These are phyloP conservation scores for Cardiocondyla obscurior DNA, from an alignment of 1,140 invertebrate species.

Conservation along the genomic window DNA sequence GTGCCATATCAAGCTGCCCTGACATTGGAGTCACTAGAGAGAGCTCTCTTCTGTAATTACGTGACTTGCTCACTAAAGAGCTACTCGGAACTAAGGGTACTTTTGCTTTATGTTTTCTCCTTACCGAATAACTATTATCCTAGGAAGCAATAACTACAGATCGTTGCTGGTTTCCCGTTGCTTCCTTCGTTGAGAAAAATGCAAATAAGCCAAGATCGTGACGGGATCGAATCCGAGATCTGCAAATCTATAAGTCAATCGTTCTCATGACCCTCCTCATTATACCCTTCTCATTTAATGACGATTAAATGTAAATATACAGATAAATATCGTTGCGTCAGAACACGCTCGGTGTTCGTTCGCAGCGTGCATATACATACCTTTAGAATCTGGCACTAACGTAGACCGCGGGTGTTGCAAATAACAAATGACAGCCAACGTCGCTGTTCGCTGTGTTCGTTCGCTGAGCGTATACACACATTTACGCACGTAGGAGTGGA, in stretches of 20 bases:
- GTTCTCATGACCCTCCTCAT: not conserved
- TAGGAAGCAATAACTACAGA: not conserved
- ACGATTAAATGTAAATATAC: not conserved
- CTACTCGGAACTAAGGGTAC: not conserved
- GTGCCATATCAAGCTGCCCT: not conserved
- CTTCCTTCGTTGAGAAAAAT: not conserved
- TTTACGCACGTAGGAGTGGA: slow-evolving; percentile 6
- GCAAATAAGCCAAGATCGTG: no score
- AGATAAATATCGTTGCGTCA: not conserved
- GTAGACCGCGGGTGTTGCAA: no score
- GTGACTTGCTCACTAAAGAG: not conserved
- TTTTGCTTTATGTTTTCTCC: not conserved
- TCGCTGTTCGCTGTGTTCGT: no score
- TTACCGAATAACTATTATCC: not conserved
- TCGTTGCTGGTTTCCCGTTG: not conserved
- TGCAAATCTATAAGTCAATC: not conserved
- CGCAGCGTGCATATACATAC: no score
- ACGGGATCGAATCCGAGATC: not conserved
- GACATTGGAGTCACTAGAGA: not conserved
- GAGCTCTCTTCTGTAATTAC: not conserved
- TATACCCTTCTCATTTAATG: no score
- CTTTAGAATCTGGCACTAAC: not conserved
- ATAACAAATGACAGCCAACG: no score
- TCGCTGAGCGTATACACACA: not conserved
- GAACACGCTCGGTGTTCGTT: not conserved